Conservation (phyloP, 92 coral and sea anemone genomes). For the Epizoanthus scotinus region DNA sequence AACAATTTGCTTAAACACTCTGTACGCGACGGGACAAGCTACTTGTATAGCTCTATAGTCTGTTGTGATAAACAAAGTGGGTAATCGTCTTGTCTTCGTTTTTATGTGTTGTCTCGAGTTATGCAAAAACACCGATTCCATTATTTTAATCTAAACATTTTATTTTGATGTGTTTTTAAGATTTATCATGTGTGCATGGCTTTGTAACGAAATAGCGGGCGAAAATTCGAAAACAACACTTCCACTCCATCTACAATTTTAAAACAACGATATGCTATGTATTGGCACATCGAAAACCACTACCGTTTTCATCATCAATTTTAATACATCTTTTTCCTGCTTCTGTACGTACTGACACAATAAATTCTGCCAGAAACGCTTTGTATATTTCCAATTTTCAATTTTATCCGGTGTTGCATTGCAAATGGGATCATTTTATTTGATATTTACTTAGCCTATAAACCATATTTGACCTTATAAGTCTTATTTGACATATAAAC, state of each 20-base stretch:
- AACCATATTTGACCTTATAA: background rate
- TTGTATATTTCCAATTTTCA: too few species aligned
- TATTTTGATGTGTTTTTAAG: slow-evolving; percentile 1
- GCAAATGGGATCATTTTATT: background rate
- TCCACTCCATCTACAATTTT: background rate
- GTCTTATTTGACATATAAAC: background rate
- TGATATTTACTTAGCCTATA: background rate
- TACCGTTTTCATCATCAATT: too few species aligned
- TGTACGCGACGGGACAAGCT: background rate
- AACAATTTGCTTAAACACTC: slow-evolving; percentile 6
- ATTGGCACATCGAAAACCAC: too few species aligned
- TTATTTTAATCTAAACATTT: background rate
- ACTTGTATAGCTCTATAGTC: too few species aligned
- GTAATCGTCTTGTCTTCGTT: too few species aligned
- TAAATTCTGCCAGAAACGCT: too few species aligned
- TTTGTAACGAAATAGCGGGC: background rate
- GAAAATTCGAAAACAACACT: background rate
- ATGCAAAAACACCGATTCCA: slow-evolving; percentile 8
- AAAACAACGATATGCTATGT: too few species aligned
- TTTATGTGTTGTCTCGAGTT: background rate
- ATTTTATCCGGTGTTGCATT: too few species aligned
- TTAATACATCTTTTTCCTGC: too few species aligned
- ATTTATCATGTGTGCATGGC: too few species aligned
- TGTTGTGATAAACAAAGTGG: background rate
- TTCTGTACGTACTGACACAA: too few species aligned